A percentile compares a stretch with the other conserved stretches of the same genome.
Conservation (phyloP, 2,888 invertebrate genomes). For the Hedya salicella region DNA sequence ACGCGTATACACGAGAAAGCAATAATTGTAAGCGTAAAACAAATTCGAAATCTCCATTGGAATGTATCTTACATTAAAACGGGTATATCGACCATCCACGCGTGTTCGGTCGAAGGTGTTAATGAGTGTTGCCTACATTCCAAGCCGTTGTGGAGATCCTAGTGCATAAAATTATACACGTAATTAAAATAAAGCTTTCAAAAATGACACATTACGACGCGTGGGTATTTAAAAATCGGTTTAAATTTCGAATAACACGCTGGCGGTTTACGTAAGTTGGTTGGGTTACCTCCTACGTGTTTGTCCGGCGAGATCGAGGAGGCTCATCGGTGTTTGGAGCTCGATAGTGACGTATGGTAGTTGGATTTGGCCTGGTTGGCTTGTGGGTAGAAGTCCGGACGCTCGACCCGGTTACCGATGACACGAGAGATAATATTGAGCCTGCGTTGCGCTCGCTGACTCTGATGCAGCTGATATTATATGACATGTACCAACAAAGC, state of each 20-base stretch:
- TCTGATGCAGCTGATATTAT: constrained; percentile 44
- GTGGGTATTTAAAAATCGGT: constrained; percentile 40
- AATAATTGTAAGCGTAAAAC: constrained; percentile 32
- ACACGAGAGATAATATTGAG: constrained; percentile 73
- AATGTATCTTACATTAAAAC: constrained; percentile 43
- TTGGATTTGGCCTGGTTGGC: constrained; percentile 60
- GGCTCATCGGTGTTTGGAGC: constrained; percentile 53
- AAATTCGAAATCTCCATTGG: constrained; percentile 39
- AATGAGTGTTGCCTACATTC: constrained; percentile 52
- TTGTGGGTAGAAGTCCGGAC: constrained; percentile 67
- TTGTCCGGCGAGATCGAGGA: constrained; percentile 58
- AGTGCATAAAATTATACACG: constrained; percentile 38
- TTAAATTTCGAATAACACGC: constrained; percentile 31
- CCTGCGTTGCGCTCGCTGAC: constrained; percentile 56
- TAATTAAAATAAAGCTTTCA: constrained; percentile 44
- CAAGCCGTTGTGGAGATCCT: constrained; percentile 29
- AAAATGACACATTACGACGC: constrained; percentile 25
- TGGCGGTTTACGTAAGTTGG: constrained; percentile 51
- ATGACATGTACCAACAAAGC: constrained; percentile 35
- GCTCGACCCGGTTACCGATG: constrained; percentile 79
- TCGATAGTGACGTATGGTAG: constrained; percentile 58
- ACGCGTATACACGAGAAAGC: constrained; percentile 17
- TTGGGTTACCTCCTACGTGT: constrained; percentile 59
- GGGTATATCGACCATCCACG: constrained; percentile 26
- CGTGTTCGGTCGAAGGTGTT: constrained; percentile 48